phyloP scores from a whole-genome alignment of 2,113 vertebrate genomes.

The western clawed frog (Xenopus tropicalis) region UCB_Xtro_10.0 CM004443.2:32785001-32785500 shows the following conservation, averaged over 20 bases:
- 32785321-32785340: constrained; percentile 41
- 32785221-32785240: constrained; percentile 43
- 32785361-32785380: constrained; percentile 38
- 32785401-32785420: background rate
- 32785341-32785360: constrained; percentile 44
- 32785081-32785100: too few species aligned
- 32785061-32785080: too few species aligned
- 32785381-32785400: constrained; percentile 19
- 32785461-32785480: too few species aligned
- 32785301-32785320: constrained; percentile 37
- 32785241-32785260: constrained; percentile 39
- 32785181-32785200: constrained; percentile 42
- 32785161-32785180: constrained; percentile 26
- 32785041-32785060: too few species aligned
- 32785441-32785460: too few species aligned
- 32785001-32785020: too few species aligned
- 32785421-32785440: too few species aligned
- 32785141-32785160: constrained; percentile 21
- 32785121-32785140: too few species aligned
- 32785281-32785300: constrained; percentile 43
- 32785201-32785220: constrained; percentile 43
- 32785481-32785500: too few species aligned
- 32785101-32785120: too few species aligned
- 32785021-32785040: too few species aligned
- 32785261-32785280: constrained; percentile 36